A percentile compares a stretch with the other conserved stretches of the same genome.
phyloP scores from a whole-genome alignment of 2,113 vertebrate genomes.

The Todiramphus saurophagus region DNA sequence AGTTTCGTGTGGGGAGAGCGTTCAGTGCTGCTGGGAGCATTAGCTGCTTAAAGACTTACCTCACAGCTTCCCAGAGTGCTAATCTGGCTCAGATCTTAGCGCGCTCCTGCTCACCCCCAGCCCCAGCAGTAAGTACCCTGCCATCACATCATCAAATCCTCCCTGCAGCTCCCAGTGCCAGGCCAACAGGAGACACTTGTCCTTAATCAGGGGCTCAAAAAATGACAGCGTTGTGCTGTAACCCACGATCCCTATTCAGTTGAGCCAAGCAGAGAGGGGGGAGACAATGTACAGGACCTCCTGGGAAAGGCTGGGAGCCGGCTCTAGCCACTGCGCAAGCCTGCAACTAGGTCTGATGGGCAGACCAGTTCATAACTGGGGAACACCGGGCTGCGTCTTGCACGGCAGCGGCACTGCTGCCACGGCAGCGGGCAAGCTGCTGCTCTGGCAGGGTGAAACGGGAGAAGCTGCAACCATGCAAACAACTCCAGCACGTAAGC shows the following conservation, averaged over 20 bases:
- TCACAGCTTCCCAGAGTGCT: slow-evolving; percentile 19
- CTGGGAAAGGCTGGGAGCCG: background rate
- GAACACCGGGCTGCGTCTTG: background rate
- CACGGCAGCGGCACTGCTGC: background rate
- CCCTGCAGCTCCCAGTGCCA: background rate
- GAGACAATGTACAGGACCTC: background rate
- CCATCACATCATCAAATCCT: slow-evolving; percentile 21
- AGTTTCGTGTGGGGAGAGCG: background rate
- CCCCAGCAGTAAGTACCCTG: background rate
- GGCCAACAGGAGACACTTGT: background rate
- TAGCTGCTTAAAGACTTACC: slow-evolving; percentile 61
- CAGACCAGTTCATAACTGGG: background rate
- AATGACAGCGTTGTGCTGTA: rapidly evolving
- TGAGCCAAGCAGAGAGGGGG: background rate
- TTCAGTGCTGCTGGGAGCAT: background rate
- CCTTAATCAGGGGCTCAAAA: slow-evolving; percentile 12
- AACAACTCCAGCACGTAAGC: rapidly evolving
- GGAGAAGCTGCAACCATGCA: slow-evolving; percentile 19
- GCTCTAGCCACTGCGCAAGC: background rate
- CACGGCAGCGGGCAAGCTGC: background rate
- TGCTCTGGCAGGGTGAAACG: background rate
- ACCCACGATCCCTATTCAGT: background rate
- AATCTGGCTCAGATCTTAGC: slow-evolving; percentile 39
- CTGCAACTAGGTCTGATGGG: background rate
- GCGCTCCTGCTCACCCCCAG: slow-evolving; percentile 21